phyloP scores from a whole-genome alignment of 2,797 vertebrate genomes.

The Alcedo quadribrachys region DNA sequence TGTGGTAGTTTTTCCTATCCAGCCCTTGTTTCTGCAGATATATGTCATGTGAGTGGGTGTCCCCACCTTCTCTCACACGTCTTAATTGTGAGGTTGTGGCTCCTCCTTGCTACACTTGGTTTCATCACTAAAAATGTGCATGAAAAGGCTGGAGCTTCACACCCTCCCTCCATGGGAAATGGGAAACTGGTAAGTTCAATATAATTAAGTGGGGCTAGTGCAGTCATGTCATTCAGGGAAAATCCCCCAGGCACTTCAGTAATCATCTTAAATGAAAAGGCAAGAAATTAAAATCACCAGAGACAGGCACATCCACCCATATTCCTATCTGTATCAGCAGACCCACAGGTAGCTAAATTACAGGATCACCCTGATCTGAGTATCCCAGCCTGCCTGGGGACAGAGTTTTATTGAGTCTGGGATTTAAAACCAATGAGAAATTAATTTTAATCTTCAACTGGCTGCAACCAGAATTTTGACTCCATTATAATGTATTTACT shows the following conservation, averaged over 20 bases:
- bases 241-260: background rate
- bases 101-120: background rate
- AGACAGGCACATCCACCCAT: background rate
- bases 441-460: background rate
- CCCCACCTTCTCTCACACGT: background rate
- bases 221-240: background rate
- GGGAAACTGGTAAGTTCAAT: background rate
- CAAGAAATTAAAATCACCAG: background rate
- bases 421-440: background rate
- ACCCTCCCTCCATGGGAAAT: background rate
- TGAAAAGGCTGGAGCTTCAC: background rate
- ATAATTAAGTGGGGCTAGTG: background rate
- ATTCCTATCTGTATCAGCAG: background rate
- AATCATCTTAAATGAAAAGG: slow-evolving; percentile 3
- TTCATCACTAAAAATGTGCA: background rate
- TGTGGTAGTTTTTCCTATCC: background rate
- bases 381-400: background rate
- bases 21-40: background rate
- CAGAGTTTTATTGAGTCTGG: background rate
- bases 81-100: background rate
- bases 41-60: background rate
- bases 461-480: background rate
- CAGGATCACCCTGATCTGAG: background rate
- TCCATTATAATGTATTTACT: background rate
- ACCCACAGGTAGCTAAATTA: background rate